Evolutionary conservation across 2,113 vertebrate species (phyloP).

Genomic region (Semicossyphus pulcher): DNA sequence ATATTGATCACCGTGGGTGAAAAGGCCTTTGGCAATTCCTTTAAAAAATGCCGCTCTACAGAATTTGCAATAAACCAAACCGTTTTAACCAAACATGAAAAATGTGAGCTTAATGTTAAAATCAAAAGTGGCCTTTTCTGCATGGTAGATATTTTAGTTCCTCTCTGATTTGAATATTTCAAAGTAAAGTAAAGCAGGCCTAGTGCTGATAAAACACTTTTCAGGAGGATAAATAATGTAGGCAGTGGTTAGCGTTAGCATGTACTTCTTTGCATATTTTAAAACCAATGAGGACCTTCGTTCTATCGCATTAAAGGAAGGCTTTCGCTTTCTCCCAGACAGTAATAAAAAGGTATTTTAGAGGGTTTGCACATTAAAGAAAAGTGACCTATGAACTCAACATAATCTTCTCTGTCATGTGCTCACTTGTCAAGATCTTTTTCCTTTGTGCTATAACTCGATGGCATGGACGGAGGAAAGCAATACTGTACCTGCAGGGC

Average conservation of each 20-base stretch:
- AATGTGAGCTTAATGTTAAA: slow-evolving; percentile 51
- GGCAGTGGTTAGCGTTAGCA: slow-evolving; percentile 76
- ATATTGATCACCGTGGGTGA: slow-evolving; percentile 34
- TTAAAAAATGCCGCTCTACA: slow-evolving; percentile 36
- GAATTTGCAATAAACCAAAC: slow-evolving; percentile 46
- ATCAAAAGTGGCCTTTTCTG: slow-evolving; percentile 49
- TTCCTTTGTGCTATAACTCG: slow-evolving; percentile 38
- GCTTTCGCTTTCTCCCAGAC: slow-evolving; percentile 63
- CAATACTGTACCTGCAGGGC: slow-evolving; percentile 40
- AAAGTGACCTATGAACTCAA: slow-evolving; percentile 74
- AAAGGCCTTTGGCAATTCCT: slow-evolving; percentile 24
- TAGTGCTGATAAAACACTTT: slow-evolving; percentile 80
- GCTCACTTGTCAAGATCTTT: slow-evolving; percentile 57
- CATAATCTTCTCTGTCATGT: slow-evolving; percentile 70
- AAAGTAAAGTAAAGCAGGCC: slow-evolving; percentile 71
- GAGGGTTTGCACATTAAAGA: slow-evolving; percentile 68
- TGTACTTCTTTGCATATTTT: slow-evolving; percentile 83
- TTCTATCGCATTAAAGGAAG: slow-evolving; percentile 70
- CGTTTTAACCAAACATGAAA: slow-evolving; percentile 55
- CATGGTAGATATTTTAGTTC: slow-evolving; percentile 57
- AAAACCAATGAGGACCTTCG: slow-evolving; percentile 65
- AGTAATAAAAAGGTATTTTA: slow-evolving; percentile 68
- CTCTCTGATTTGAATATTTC: slow-evolving; percentile 73
- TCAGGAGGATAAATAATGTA: slow-evolving; percentile 79
- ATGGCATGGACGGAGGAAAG: slow-evolving; percentile 39